Evolutionary conservation across 2,888 invertebrate genomes (phyloP), one percentile per base, ranked within the genome.

Genomic region (Graphium colonna): DNA sequence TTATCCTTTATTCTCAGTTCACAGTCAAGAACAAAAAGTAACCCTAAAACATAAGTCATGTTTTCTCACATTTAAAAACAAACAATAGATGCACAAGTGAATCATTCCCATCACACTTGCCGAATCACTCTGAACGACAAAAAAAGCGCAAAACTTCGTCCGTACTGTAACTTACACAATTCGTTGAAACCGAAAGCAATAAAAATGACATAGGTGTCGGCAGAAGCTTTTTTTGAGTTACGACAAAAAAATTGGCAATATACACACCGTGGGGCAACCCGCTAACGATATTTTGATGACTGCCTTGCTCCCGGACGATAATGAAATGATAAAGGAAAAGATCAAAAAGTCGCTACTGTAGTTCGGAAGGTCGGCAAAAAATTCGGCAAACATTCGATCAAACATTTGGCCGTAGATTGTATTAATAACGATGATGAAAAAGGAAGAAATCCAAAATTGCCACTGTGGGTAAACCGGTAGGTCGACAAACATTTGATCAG

Each of bases 271-370:
- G 67, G 61, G 62, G 66, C 57, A 55, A 62, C 68, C 62, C 62
- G 69, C 80, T 87, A 87, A 87, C 84, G 87, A 87, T 79, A 73
- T 82, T 85, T 85, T 87, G 87, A 87, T 87, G 84, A 82, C 74
- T 76, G 70, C 68, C 59, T 59, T 68, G 73, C 64, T 67, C 74
- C 69, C 65, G 59, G 64, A 62, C 75, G 71, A 75, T 82, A 79
- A 85, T 82, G 77, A 83, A 83, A 84, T 78, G 75, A 79, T 71
- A 80, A 75, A 69, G 63, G 69, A 69, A 75, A 71, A 72, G 68
- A 66, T 63, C 61, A 63, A 50, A 55, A 72, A 67, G 63, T 64
- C 68, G 68, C 75, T 75, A 68, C 75, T 69, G 60, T 60, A 61
- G 60, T 56, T 58, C 39, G 48, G 28, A 60, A 54, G 57, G 57